phyloP scores from a whole-genome alignment of 2,888 invertebrate genomes.

The Apamea epomidion region DNA sequence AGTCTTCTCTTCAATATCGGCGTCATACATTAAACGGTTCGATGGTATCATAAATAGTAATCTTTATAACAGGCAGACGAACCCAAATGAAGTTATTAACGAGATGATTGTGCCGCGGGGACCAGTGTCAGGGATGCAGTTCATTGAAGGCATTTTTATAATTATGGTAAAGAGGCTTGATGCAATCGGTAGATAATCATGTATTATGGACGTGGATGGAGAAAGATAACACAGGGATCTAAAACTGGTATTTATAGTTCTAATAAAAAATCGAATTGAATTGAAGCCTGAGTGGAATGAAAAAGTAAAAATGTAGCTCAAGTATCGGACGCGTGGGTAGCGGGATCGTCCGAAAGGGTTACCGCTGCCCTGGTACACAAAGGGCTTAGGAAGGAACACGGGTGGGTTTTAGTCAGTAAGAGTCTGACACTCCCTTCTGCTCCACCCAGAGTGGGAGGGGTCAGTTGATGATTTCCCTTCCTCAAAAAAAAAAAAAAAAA shows the following conservation, averaged over 20 bases:
- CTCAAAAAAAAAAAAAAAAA: no score
- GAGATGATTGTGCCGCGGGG: conserved; percentile 33
- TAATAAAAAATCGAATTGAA: neutral
- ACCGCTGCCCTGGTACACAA: no score
- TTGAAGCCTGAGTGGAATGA: neutral
- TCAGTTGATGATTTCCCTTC: no score
- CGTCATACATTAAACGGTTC: conserved; percentile 30
- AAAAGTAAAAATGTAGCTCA: neutral
- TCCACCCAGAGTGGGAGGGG: no score
- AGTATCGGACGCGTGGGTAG: no score
- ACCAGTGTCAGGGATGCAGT: conserved; percentile 13
- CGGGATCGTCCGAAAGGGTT: no score
- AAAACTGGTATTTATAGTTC: neutral
- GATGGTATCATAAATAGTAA: conserved; percentile 42
- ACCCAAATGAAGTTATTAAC: conserved; percentile 54
- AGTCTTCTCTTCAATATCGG: conserved; percentile 13
- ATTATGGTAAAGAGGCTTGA: neutral
- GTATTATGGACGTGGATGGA: neutral
- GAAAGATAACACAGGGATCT: neutral
- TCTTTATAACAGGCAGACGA: conserved; percentile 37
- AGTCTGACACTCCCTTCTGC: no score
- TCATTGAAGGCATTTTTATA: conserved; percentile 19
- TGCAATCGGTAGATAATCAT: neutral
- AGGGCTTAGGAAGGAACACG: no score
- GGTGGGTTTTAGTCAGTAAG: no score